Percentiles rank a stretch among this genome's conserved stretches.
Evolutionary conservation across 2,113 vertebrate genomes (phyloP).

Genomic region (Emydocephalus ijimae): DNA sequence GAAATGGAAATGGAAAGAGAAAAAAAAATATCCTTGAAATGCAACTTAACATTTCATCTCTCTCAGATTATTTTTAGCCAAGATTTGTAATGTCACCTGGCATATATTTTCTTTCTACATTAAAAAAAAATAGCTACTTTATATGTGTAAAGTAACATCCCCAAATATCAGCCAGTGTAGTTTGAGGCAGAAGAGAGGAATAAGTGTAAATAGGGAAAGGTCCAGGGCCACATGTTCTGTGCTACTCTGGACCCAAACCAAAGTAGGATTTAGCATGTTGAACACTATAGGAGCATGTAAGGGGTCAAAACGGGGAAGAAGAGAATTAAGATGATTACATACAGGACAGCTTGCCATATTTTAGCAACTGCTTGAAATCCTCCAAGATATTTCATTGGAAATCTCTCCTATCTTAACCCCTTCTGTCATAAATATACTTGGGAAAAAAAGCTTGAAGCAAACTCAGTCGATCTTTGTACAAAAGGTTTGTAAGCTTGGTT

Average conservation of each 20-base stretch:
- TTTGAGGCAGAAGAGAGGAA: not conserved
- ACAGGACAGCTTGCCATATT: not conserved
- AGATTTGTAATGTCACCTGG: conserved; percentile 6
- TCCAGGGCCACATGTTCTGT: not conserved
- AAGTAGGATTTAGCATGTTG: not conserved
- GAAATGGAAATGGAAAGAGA: not conserved
- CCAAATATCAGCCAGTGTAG: not conserved
- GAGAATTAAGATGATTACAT: not conserved
- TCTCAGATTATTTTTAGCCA: conserved; percentile 11
- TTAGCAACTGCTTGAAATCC: not conserved
- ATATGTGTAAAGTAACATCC: conserved; percentile 22
- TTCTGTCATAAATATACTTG: not conserved
- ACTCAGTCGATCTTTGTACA: not conserved
- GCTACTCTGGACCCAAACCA: not conserved
- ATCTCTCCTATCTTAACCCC: not conserved
- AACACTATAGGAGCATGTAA: not conserved
- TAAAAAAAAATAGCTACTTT: conserved; percentile 15
- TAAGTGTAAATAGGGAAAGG: not conserved
- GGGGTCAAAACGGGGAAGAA: not conserved
- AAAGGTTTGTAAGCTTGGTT: not conserved
- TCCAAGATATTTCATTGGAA: not conserved
- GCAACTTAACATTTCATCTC: conserved; percentile 5
- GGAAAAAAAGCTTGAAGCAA: not conserved
- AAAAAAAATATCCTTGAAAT: not conserved
- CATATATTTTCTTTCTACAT: conserved; percentile 14